Percentiles rank a stretch among this genome's conserved stretches.
phyloP scores from a whole-genome alignment of 2,113 vertebrate species.

The Gymnobelideus leadbeateri region DNA sequence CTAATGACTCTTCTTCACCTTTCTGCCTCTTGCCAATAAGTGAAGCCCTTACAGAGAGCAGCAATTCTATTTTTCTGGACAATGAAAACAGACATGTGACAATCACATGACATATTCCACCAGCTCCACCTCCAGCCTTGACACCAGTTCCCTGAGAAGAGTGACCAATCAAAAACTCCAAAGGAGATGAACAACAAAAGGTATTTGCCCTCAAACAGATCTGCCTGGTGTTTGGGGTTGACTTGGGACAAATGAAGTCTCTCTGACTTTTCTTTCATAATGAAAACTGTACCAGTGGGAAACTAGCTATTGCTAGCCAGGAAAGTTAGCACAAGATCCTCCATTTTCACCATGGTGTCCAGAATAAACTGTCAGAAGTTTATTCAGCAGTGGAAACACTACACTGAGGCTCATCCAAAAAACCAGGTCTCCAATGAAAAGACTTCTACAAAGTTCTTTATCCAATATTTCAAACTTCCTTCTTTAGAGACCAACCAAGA shows the following conservation, averaged over 20 bases:
- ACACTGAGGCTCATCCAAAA: conserved; percentile 92
- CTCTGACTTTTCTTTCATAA: conserved; percentile 98
- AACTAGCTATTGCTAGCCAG: conserved; percentile 96
- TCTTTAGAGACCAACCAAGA: conserved; percentile 94
- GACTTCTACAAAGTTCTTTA: conserved; percentile 96
- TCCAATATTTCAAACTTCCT: conserved; percentile 92
- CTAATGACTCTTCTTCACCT: conserved; percentile 95
- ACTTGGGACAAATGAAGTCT: conserved; percentile 98
- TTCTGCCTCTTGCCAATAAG: conserved; percentile 96
- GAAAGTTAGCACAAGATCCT: conserved; percentile 98
- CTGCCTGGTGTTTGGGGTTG: conserved; percentile 96
- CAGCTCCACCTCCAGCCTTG: conserved; percentile 92
- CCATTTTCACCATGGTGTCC: conserved; percentile 96
- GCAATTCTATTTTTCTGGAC: conserved; percentile 92
- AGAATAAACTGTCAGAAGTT: conserved; percentile 95
- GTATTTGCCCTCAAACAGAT: conserved; percentile 93
- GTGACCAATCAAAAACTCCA: conserved; percentile 83
- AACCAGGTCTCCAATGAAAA: conserved; percentile 94
- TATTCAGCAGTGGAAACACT: conserved; percentile 97
- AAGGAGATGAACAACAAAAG: conserved; percentile 95
- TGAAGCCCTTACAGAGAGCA: conserved; percentile 91
- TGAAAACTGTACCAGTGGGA: conserved; percentile 94
- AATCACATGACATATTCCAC: conserved; percentile 82
- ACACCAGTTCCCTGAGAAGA: conserved; percentile 86
- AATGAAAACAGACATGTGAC: conserved; percentile 84